A percentile compares a stretch with the other conserved stretches of the same genome.
These are phyloP conservation scores for Drosophila ficusphila DNA, from an alignment of 1,140 invertebrate genomes.

Conservation along the genomic window DNA sequence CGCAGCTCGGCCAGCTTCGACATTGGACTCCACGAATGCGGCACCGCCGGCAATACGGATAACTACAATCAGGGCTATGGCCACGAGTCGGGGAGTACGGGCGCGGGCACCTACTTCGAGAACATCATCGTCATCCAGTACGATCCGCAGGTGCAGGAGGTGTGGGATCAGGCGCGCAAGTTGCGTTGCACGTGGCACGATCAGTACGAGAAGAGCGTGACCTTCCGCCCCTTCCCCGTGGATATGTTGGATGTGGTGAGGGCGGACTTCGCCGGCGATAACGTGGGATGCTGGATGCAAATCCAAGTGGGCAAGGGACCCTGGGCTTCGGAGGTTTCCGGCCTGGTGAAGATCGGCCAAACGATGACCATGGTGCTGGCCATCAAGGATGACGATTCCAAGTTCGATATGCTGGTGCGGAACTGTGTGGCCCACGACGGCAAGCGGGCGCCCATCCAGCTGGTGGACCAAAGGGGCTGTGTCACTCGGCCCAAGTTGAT, in stretches of 20 bases:
- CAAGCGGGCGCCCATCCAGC: conserved; percentile 96
- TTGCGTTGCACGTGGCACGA: conserved; percentile 97
- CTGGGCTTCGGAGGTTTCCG: conserved; percentile 97
- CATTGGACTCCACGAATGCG: conserved; percentile 95
- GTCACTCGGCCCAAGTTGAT: conserved; percentile 96
- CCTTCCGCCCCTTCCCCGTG: conserved; percentile 96
- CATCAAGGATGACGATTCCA: conserved; percentile 97
- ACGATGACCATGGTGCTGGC: conserved; percentile 99
- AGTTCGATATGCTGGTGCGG: conserved; percentile 97
- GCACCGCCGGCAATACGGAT: conserved; percentile 95
- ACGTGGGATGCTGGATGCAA: conserved; percentile 98
- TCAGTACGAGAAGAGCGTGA: conserved; percentile 97
- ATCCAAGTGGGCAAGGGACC: conserved; percentile 97
- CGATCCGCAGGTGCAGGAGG: conserved; percentile 97
- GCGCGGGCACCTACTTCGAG: conserved; percentile 96
- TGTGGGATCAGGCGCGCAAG: conserved; percentile 97
- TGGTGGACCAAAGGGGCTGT: conserved; percentile 96
- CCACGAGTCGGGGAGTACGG: conserved; percentile 86
- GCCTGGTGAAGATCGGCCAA: conserved; percentile 97
- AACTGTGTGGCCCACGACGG: conserved; percentile 98
- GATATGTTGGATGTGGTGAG: conserved; percentile 97
- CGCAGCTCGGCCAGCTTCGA: conserved; percentile 94
- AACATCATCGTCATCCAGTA: conserved; percentile 98
- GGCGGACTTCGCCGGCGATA: conserved; percentile 97
- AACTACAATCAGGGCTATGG: conserved; percentile 93